Evolutionary conservation across 1,140 invertebrate genomes (phyloP).

Genomic region (Solen grandis): DNA sequence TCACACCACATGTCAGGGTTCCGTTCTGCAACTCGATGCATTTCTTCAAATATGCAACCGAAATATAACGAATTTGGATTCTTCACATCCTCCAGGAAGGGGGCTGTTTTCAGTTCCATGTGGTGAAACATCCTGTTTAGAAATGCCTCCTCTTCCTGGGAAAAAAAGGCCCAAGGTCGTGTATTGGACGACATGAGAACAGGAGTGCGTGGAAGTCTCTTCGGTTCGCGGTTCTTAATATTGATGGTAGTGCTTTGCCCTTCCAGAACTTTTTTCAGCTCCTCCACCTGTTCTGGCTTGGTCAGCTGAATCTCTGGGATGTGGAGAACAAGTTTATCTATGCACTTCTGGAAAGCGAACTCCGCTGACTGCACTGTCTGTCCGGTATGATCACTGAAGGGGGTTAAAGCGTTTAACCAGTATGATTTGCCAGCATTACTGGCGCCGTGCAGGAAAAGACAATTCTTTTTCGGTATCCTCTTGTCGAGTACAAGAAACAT

Average conservation of each 20-base stretch:
- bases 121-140: not conserved
- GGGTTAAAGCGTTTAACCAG: not conserved
- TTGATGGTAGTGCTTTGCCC: not conserved
- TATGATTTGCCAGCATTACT: constrained; percentile 30
- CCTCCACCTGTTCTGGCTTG: constrained; percentile 7
- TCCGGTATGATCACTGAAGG: not conserved
- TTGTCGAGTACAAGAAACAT: not conserved
- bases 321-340: not conserved
- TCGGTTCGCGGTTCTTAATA: constrained; percentile 13
- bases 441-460: not conserved
- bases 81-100: not conserved
- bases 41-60: too few species aligned
- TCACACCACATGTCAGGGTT: too few species aligned
- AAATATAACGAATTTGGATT: too few species aligned
- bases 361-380: constrained; percentile 1
- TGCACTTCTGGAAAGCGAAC: not conserved
- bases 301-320: constrained; percentile 2
- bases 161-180: not conserved
- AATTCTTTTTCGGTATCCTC: not conserved
- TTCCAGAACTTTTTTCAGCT: constrained; percentile 12
- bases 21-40: too few species aligned
- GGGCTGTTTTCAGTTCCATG: not conserved
- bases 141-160: not conserved
- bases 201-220: constrained; percentile 3
- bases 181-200: constrained; percentile 11